These are phyloP conservation scores for Andrena bicolor DNA, from an alignment of 2,888 invertebrate genomes.

Conservation along the genomic window DNA sequence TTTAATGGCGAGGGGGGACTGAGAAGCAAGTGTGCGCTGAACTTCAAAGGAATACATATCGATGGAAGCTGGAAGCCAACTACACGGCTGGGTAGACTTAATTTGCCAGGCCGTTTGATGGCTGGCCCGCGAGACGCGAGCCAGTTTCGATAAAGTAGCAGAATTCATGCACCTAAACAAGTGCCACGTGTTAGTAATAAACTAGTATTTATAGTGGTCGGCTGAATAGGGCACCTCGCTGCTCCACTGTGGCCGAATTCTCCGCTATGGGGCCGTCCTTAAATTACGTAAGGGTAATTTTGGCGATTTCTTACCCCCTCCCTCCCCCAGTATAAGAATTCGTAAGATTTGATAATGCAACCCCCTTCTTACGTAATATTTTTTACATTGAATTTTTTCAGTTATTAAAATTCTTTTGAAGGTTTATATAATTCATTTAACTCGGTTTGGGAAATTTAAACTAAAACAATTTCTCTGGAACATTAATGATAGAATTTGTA, in stretches of 20 bases:
- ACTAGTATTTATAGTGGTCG: conserved; percentile 67
- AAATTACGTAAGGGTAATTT: too few species aligned
- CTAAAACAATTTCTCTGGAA: too few species aligned
- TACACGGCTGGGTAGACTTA: conserved; percentile 9
- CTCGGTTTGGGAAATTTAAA: too few species aligned
- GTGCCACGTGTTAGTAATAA: conserved; percentile 64
- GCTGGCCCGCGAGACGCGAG: conserved; percentile 1
- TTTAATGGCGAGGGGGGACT: background rate
- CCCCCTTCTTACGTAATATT: too few species aligned
- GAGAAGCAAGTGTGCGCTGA: background rate
- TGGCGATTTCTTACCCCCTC: too few species aligned
- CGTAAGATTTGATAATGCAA: too few species aligned
- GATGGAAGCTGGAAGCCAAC: background rate
- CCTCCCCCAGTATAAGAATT: too few species aligned
- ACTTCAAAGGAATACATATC: conserved; percentile 13
- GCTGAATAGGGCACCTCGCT: background rate
- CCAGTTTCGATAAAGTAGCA: conserved; percentile 36
- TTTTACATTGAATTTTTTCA: too few species aligned
- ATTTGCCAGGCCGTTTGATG: conserved; percentile 20
- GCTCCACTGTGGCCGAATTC: conserved; percentile 6
- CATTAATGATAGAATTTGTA: too few species aligned
- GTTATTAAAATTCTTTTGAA: too few species aligned
- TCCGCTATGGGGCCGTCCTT: too few species aligned
- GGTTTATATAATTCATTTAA: too few species aligned
- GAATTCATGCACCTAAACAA: conserved; percentile 63